Percentiles rank a stretch among this genome's conserved stretches.
Evolutionary conservation across 2,797 vertebrate species (phyloP).

Genomic region (Artibeus lituratus): DNA sequence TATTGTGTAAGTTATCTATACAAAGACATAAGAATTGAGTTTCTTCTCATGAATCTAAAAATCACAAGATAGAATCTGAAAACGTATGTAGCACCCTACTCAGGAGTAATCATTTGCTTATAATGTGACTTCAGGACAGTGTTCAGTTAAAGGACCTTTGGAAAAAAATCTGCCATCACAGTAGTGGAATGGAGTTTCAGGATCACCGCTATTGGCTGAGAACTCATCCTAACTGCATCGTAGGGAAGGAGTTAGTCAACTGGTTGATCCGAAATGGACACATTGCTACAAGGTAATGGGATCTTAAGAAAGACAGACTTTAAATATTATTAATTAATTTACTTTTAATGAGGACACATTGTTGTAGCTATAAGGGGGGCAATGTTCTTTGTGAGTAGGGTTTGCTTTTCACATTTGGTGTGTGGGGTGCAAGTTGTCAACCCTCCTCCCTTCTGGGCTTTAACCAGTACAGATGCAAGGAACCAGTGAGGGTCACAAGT

Average conservation of each 20-base stretch:
- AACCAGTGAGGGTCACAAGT: background rate
- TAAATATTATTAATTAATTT: slow-evolving; percentile 13
- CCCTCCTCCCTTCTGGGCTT: background rate
- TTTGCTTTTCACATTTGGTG: background rate
- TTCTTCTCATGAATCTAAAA: slow-evolving; percentile 27
- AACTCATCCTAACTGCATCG: slow-evolving; percentile 98
- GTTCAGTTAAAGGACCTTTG: slow-evolving; percentile 97
- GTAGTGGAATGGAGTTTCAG: slow-evolving; percentile 98
- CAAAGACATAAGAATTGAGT: background rate
- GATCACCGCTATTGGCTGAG: slow-evolving; percentile 98
- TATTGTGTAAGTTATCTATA: background rate
- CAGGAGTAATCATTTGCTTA: background rate
- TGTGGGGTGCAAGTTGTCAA: background rate
- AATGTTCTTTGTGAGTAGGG: background rate
- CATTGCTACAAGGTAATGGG: slow-evolving; percentile 91
- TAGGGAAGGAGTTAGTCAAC: slow-evolving; percentile 98
- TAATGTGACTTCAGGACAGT: slow-evolving; percentile 88
- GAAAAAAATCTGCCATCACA: slow-evolving; percentile 99
- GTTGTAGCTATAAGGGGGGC: slow-evolving; percentile 8
- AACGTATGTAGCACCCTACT: background rate
- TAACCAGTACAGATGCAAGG: background rate
- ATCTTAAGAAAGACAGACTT: slow-evolving; percentile 38
- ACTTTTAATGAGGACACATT: background rate
- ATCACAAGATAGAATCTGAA: slow-evolving; percentile 1
- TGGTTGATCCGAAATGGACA: slow-evolving; percentile 98